These are phyloP conservation scores for Hetaerina titia DNA, from an alignment of 2,888 invertebrate genomes.

Conservation along the genomic window DNA sequence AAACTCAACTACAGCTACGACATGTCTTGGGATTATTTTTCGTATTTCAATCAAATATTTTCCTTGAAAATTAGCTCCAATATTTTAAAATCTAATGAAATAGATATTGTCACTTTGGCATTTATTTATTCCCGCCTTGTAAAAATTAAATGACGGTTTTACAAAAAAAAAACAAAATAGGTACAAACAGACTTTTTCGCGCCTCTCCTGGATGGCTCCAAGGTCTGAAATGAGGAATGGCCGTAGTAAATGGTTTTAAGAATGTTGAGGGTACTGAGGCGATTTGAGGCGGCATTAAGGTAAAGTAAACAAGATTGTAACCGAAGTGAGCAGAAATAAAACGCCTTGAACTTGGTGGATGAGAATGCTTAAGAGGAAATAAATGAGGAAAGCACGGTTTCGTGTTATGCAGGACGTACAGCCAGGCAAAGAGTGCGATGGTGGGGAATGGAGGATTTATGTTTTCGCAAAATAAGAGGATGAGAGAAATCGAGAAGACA, in stretches of 20 bases:
- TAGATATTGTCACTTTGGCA: too few species aligned
- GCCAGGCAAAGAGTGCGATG: background rate
- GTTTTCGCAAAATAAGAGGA: background rate
- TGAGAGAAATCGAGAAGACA: background rate
- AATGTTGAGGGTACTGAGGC: background rate
- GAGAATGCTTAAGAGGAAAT: background rate
- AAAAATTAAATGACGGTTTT: too few species aligned
- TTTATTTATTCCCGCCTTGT: too few species aligned
- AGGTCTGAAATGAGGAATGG: background rate
- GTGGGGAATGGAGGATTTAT: constrained; percentile 9
- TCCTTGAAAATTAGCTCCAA: too few species aligned
- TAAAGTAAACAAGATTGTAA: constrained; percentile 60
- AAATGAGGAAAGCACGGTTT: background rate
- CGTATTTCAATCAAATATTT: too few species aligned
- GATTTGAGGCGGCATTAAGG: constrained; percentile 24
- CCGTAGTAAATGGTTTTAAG: background rate
- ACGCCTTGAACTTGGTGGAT: background rate
- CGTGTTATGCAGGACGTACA: background rate
- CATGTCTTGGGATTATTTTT: too few species aligned
- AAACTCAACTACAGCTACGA: too few species aligned
- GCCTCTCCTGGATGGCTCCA: background rate
- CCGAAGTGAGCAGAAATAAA: constrained; percentile 56
- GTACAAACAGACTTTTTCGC: too few species aligned
- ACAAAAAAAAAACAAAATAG: too few species aligned
- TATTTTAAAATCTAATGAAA: too few species aligned